phyloP scores from a whole-genome alignment of 2,113 vertebrate species.

The Etheostoma cragini region DNA sequence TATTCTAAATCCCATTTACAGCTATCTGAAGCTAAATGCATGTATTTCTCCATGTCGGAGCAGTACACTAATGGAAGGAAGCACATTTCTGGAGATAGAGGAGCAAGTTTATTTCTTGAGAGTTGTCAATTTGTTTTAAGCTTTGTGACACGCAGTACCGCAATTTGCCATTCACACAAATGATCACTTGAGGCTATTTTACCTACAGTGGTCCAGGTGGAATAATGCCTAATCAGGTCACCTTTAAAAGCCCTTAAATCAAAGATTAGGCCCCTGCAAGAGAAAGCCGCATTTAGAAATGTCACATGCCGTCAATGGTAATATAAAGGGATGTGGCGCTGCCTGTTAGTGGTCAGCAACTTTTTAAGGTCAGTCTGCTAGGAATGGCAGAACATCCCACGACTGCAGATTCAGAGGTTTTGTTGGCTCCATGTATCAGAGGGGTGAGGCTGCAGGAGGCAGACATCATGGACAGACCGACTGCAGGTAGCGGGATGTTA shows the following conservation, averaged over 20 bases:
- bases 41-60: conserved; percentile 22
- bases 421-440: conserved; percentile 23
- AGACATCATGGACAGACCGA: conserved; percentile 2
- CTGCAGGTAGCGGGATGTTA: background rate
- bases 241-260: conserved; percentile 68
- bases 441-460: conserved; percentile 30
- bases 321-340: conserved; percentile 51
- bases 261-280: conserved; percentile 38
- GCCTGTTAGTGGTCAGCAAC: conserved; percentile 50
- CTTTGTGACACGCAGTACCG: conserved; percentile 35
- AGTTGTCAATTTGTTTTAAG: conserved; percentile 55
- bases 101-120: background rate
- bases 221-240: conserved; percentile 63
- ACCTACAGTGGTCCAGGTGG: conserved; percentile 37
- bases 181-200: conserved; percentile 35
- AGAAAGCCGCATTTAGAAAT: conserved; percentile 50
- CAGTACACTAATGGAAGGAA: conserved; percentile 20
- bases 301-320: conserved; percentile 40
- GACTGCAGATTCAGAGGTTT: conserved; percentile 53
- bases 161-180: conserved; percentile 45
- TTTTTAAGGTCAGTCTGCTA: conserved; percentile 54
- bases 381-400: conserved; percentile 25
- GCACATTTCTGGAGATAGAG: conserved; percentile 24
- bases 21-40: conserved; percentile 28
- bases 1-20: conserved; percentile 44